A percentile compares a stretch with the other conserved stretches of the same genome.
Evolutionary conservation across 2,113 vertebrate species (phyloP).

Genomic region (Catharus minimus): DNA sequence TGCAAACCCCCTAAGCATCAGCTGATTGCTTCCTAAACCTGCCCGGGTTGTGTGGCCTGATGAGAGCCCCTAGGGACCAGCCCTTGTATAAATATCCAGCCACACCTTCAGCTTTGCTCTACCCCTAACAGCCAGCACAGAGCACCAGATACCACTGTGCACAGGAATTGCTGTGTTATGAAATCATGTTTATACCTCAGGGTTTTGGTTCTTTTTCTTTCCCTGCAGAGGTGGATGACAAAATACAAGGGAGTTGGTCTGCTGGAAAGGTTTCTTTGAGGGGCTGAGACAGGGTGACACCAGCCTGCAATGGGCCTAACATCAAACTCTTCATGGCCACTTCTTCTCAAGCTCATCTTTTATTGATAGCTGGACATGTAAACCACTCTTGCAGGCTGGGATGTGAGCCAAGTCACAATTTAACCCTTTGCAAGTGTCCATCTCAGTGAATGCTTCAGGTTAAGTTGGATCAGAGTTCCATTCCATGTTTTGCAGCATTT

Average conservation of each 20-base stretch:
- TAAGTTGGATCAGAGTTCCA: neutral
- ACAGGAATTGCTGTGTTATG: neutral
- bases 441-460: neutral
- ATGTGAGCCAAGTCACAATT: neutral
- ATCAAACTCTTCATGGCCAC: neutral
- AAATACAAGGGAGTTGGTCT: neutral
- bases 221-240: neutral
- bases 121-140: neutral
- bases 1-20: neutral
- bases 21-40: neutral
- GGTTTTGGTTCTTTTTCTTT: neutral
- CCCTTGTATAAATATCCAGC: neutral
- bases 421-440: neutral
- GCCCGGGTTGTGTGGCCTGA: neutral
- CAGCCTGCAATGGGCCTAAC: neutral
- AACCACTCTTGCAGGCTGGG: neutral
- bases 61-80: neutral
- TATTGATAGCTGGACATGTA: neutral
- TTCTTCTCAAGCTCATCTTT: neutral
- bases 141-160: fast-evolving
- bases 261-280: neutral
- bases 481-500: neutral
- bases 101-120: neutral
- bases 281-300: no score
- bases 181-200: neutral